Conservation (phyloP, 2,888 invertebrate genomes). For the Mesorhabditis belari region DNA sequence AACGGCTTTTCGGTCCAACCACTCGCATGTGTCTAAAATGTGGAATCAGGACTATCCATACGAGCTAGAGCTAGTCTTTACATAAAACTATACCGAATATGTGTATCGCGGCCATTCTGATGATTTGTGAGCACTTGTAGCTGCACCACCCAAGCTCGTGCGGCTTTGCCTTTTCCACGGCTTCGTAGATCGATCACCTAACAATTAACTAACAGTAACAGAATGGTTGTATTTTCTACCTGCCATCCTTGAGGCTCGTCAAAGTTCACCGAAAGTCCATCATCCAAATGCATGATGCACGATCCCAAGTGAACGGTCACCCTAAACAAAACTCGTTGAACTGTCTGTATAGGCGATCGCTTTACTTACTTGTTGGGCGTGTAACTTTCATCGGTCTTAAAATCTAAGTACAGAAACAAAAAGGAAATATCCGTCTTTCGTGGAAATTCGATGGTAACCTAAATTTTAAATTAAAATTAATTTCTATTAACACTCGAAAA, state of each 20-base stretch:
- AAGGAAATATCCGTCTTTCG: slow-evolving; percentile 66
- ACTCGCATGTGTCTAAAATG: not conserved
- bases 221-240: slow-evolving; percentile 54
- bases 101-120: slow-evolving; percentile 96
- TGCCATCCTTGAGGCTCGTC: slow-evolving; percentile 94
- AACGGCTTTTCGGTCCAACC: not conserved
- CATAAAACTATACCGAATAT: slow-evolving; percentile 70
- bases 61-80: not conserved
- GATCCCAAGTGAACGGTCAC: slow-evolving; percentile 30
- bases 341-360: no score
- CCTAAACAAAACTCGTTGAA: slow-evolving; percentile 15
- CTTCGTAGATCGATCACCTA: slow-evolving; percentile 39
- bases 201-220: not conserved
- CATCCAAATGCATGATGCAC: slow-evolving; percentile 38
- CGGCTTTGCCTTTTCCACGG: slow-evolving; percentile 59
- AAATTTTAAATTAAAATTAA: not conserved
- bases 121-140: slow-evolving; percentile 94
- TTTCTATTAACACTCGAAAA: slow-evolving; percentile 62
- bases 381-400: slow-evolving; percentile 95
- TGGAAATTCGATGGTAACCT: slow-evolving; percentile 57
- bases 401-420: slow-evolving; percentile 93
- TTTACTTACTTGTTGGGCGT: slow-evolving; percentile 79
- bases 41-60: no score
- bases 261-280: slow-evolving; percentile 21
- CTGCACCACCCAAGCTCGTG: slow-evolving; percentile 91